Evolutionary conservation across 2,888 invertebrate species (phyloP).

Genomic region (Latheticus oryzae): DNA sequence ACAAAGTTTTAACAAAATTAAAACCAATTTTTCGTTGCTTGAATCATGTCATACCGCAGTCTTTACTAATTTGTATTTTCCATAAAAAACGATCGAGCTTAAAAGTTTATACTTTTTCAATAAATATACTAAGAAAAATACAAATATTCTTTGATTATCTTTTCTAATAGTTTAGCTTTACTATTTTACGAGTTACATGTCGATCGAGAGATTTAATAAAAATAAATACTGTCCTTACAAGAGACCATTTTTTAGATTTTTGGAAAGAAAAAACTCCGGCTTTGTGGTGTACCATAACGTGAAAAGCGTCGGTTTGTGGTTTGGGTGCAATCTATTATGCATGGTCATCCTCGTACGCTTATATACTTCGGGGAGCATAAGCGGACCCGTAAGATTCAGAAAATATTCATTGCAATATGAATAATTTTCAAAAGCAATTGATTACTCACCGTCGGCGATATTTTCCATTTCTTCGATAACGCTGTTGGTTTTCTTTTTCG

Average conservation of each 20-base stretch:
- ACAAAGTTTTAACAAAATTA: too few species aligned
- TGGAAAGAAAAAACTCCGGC: constrained; percentile 4
- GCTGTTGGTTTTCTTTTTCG: constrained; percentile 53
- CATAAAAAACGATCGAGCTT: too few species aligned
- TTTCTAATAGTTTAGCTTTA: too few species aligned
- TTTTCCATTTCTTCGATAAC: constrained; percentile 45
- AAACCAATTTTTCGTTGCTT: too few species aligned
- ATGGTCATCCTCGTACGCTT: constrained; percentile 21
- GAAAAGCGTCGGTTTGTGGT: constrained; percentile 21
- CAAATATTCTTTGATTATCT: too few species aligned
- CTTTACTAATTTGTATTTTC: too few species aligned
- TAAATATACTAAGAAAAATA: too few species aligned
- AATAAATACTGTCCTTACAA: too few species aligned
- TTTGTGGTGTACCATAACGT: constrained; percentile 21
- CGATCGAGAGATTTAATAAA: too few species aligned
- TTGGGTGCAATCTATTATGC: constrained; percentile 19
- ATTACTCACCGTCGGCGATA: constrained; percentile 42
- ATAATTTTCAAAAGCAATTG: constrained; percentile 36
- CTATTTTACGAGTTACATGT: too few species aligned
- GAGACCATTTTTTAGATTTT: constrained; percentile 6
- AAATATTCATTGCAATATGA: constrained; percentile 35
- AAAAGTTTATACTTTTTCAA: too few species aligned
- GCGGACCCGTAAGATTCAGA: constrained; percentile 26
- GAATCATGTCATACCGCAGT: too few species aligned
- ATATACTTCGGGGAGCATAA: constrained; percentile 21